These are phyloP conservation scores for Atractosteus spatula DNA, from an alignment of 2,113 vertebrate species.

Conservation along the genomic window DNA sequence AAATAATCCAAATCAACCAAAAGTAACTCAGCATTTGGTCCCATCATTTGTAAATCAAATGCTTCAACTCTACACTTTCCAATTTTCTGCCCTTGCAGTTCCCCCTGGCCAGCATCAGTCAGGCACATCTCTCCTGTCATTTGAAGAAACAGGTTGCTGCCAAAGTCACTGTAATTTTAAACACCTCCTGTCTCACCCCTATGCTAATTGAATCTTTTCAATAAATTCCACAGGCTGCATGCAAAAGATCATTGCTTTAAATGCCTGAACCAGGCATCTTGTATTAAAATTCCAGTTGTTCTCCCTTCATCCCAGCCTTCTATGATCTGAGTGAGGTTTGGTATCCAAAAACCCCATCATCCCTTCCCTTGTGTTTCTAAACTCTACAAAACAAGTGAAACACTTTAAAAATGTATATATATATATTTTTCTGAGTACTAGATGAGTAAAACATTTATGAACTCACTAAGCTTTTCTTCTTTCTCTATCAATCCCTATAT, in stretches of 20 bases:
- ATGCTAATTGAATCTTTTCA: slow-evolving; percentile 43
- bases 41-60: no score
- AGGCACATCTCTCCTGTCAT: slow-evolving; percentile 14
- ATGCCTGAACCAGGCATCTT: slow-evolving; percentile 30
- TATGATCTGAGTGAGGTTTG: slow-evolving; percentile 21
- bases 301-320: slow-evolving; percentile 15
- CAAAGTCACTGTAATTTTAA: slow-evolving; percentile 19
- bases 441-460: neutral
- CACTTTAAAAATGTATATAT: neutral
- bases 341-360: slow-evolving; percentile 3
- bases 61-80: neutral
- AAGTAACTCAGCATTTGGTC: no score
- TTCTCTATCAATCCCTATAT: neutral
- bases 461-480: neutral
- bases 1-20: no score
- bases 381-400: neutral
- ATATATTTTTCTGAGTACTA: neutral
- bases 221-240: slow-evolving; percentile 32
- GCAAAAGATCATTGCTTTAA: slow-evolving; percentile 30
- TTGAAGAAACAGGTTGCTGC: slow-evolving; percentile 13
- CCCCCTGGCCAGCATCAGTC: slow-evolving; percentile 19
- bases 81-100: slow-evolving; percentile 3
- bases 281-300: slow-evolving; percentile 19
- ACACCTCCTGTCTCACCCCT: slow-evolving; percentile 15
- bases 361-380: slow-evolving; percentile 18